Conservation (phyloP, 2,888 invertebrate genomes). For the Drosophila pseudotakahashii region DNA sequence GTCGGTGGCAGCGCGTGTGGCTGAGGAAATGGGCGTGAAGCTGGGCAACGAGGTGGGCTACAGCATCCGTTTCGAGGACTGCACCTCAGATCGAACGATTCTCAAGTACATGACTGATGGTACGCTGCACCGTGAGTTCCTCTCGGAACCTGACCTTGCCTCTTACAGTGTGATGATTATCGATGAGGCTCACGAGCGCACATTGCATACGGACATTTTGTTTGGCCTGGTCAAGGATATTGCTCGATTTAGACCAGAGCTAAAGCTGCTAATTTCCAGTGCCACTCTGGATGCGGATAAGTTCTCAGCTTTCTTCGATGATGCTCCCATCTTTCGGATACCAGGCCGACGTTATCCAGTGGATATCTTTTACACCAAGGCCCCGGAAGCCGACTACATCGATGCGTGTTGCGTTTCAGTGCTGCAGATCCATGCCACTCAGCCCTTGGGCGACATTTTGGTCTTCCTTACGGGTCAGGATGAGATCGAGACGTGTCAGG, state of each 20-base stretch:
- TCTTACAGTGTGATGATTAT: conserved; percentile 99
- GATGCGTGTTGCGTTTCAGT: conserved; percentile 99
- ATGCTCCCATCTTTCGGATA: conserved; percentile 98
- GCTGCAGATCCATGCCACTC: conserved; percentile 98
- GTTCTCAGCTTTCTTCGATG: conserved; percentile 99
- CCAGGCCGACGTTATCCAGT: conserved; percentile 99
- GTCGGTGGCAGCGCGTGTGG: conserved; percentile 99
- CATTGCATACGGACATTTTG: conserved; percentile 98
- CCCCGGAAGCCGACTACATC: conserved; percentile 99
- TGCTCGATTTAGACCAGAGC: conserved; percentile 94
- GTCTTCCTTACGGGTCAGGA: conserved; percentile 98
- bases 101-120: conserved; percentile 99
- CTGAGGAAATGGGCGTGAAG: conserved; percentile 98
- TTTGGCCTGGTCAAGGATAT: conserved; percentile 99
- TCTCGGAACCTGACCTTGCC: conserved; percentile 97
- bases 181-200: conserved; percentile 99
- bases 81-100: conserved; percentile 97
- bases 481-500: conserved; percentile 95
- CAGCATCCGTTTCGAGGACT: conserved; percentile 99
- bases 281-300: conserved; percentile 99
- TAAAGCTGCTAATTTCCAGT: conserved; percentile 98
- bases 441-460: conserved; percentile 97
- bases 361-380: conserved; percentile 99
- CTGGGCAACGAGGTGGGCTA: conserved; percentile 96
- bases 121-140: conserved; percentile 97